Evolutionary conservation across 2,113 vertebrate genomes (phyloP), one percentile per base, ranked within the genome.

Genomic region (Ptilonorhynchus violaceus): DNA sequence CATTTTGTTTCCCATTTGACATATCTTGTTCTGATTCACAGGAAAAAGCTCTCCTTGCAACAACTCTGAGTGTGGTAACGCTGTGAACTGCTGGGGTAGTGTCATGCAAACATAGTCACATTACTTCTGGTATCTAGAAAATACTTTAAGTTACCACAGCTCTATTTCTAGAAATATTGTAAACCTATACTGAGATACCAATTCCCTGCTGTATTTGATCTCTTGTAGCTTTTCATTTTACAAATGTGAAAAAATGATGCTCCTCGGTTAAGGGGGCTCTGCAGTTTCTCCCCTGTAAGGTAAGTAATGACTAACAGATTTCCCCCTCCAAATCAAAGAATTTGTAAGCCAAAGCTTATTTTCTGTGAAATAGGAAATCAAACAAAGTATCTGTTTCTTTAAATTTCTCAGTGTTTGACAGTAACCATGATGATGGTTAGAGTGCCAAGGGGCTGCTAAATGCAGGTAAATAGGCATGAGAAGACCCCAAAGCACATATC

Each of bases 11-110:
- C 41, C 22, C n/a, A 91, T 47, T 22, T 4, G 7, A 41, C 3
- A 12, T 56, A 75, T 76, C 67, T 76, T 56, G 46, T 3, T 6
- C 11, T 35, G n/a, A 64, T 47, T 89, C 63, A 73, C 2, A 3
- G 49, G 59, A 39, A 85, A 50, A 68, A 63, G 39, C 18, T 76
- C 44, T 75, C 33, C 18, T 73, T 55, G 73, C 58, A 64, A 35
- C 56, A 85, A 7, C 10, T 46, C 47, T 8, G 21, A 75, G 22
- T 5, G 11, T 25, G 18, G 15, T n/a, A 88, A 60, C 0, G 0
- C 41, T 79, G 64, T 46, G 50, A 85, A n/a, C 41, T 91, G 55
- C 76, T 49, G 9, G 10, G 28, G 15, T 21, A 73, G 18, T 31
- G 27, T 73, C 50, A 76, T 4, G 16, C 25, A 73, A 86, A 68